A percentile compares a stretch with the other conserved stretches of the same genome.
These are phyloP conservation scores for Aphaenogaster rudis DNA, from an alignment of 1,140 invertebrate genomes.

Conservation along the genomic window DNA sequence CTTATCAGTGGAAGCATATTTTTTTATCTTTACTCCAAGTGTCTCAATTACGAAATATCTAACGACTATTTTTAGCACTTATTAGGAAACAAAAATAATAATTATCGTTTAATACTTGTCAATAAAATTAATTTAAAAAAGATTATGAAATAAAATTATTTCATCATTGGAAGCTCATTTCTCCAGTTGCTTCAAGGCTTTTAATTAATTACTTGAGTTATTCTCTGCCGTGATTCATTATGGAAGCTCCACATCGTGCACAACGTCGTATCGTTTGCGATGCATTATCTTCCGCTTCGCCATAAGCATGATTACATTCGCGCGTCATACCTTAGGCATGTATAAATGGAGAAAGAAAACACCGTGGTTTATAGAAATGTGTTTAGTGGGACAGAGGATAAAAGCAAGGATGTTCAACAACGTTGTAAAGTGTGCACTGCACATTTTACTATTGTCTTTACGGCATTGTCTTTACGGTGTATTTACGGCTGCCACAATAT, in stretches of 20 bases:
- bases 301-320: conserved; percentile 25
- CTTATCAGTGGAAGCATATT: neutral
- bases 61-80: neutral
- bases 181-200: neutral
- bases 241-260: neutral
- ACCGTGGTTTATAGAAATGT: conserved; percentile 4
- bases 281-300: neutral
- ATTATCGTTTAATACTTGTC: neutral
- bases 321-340: conserved; percentile 5
- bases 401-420: neutral
- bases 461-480: conserved; percentile 1
- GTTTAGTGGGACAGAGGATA: neutral
- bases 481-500: conserved; percentile 1
- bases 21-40: neutral
- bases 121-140: neutral
- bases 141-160: neutral
- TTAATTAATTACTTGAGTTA: conserved; percentile 6
- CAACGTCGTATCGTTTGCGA: neutral
- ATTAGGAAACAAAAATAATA: neutral
- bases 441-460: conserved; percentile 33
- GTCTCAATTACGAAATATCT: neutral
- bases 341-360: conserved; percentile 1
- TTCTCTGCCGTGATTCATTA: conserved; percentile 10
- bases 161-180: neutral
- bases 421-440: neutral